A percentile compares a stretch with the other conserved stretches of the same genome.
phyloP scores from a whole-genome alignment of 92 coral and sea anemone genomes.

The Galaxea fascicularis region DNA sequence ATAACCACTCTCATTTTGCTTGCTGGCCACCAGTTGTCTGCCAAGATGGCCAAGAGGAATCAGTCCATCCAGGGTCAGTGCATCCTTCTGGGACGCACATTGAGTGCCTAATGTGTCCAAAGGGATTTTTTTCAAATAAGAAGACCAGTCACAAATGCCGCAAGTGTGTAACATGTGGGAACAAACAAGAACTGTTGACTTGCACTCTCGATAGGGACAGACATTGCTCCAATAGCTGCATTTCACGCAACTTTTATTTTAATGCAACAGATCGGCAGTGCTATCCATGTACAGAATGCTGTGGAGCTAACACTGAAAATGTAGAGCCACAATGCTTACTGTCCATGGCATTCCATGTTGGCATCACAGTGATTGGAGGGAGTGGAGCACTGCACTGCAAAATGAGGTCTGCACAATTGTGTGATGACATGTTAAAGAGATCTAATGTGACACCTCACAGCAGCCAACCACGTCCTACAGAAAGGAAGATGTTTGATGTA shows the following conservation, averaged over 20 bases:
- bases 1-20: neutral
- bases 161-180: constrained; percentile 3
- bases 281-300: constrained; percentile 18
- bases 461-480: neutral
- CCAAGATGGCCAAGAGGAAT: constrained; percentile 10
- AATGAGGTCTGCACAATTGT: neutral
- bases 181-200: neutral
- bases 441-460: neutral
- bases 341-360: neutral
- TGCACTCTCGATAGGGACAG: neutral
- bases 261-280: constrained; percentile 23
- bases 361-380: constrained; percentile 15
- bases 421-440: neutral
- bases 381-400: constrained; percentile 26
- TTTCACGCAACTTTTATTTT: neutral
- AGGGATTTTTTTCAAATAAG: neutral
- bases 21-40: constrained; percentile 26
- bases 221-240: constrained; percentile 2
- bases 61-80: constrained; percentile 7
- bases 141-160: neutral
- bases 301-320: neutral
- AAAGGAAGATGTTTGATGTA: neutral
- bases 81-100: neutral
- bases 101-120: neutral
- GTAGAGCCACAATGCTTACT: constrained; percentile 15